Evolutionary conservation across 2,113 vertebrate species (phyloP).

Genomic region (Grantiella picta): DNA sequence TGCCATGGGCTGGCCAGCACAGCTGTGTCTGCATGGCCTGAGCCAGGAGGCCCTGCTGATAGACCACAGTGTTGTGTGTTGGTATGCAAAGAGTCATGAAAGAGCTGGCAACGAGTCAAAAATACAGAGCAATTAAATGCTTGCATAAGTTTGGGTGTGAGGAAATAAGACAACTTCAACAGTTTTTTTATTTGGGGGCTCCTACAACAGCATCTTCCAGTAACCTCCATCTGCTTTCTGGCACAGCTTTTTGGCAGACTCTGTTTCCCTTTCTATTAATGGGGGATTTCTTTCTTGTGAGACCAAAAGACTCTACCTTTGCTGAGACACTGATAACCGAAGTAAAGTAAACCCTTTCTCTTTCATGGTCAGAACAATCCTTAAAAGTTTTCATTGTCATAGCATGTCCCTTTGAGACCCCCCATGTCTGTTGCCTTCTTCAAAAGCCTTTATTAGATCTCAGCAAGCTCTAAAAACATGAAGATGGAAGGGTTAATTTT

Average conservation of each 20-base stretch:
- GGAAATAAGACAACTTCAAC: background rate
- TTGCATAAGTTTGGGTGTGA: background rate
- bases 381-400: background rate
- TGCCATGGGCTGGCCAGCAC: background rate
- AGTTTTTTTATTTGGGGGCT: background rate
- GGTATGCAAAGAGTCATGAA: background rate
- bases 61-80: background rate
- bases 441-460: background rate
- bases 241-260: background rate
- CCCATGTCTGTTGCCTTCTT: background rate
- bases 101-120: background rate
- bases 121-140: background rate
- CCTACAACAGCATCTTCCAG: slow-evolving; percentile 9
- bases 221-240: slow-evolving; percentile 8
- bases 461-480: background rate
- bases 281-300: background rate
- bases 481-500: background rate
- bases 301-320: background rate
- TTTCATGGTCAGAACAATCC: background rate
- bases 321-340: background rate
- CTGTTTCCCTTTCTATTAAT: background rate
- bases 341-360: background rate
- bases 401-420: background rate
- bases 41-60: background rate
- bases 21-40: background rate